Conservation (phyloP, 1,140 invertebrate species). For the Atta colombica region DNA sequence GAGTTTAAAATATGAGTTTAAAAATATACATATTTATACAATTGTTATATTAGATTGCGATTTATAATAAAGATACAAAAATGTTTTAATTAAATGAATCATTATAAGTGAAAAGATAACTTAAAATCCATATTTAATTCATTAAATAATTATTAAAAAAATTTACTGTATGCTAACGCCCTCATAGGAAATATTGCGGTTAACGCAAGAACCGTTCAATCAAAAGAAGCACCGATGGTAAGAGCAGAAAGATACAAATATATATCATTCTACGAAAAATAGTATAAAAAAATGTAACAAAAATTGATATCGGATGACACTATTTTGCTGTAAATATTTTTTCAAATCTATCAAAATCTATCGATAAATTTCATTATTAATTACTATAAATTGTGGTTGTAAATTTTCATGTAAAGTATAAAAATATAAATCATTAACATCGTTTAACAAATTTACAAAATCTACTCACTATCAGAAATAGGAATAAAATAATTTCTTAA, state of each 20-base stretch:
- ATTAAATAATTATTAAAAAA: not conserved
- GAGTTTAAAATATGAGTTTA: too few relatives aligned
- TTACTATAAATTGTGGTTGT: not conserved
- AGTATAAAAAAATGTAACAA: not conserved
- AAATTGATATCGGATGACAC: not conserved
- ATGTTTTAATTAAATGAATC: not conserved
- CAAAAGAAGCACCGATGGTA: not conserved
- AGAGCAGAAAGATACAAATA: not conserved
- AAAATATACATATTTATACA: too few relatives aligned
- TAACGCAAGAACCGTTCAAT: not conserved
- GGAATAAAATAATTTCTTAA: too few relatives aligned
- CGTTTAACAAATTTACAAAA: too few relatives aligned
- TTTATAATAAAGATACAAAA: not conserved
- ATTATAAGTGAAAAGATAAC: not conserved
- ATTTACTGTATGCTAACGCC: constrained; percentile 1
- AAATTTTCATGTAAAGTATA: too few relatives aligned
- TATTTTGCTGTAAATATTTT: not conserved
- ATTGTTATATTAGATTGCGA: too few relatives aligned
- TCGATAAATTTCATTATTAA: not conserved
- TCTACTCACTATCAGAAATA: too few relatives aligned
- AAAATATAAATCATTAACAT: too few relatives aligned
- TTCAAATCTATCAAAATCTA: not conserved
- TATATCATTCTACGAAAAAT: not conserved
- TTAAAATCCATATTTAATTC: not conserved
- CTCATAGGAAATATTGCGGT: not conserved